Percentiles rank a stretch among this genome's conserved stretches.
Evolutionary conservation across 2,113 vertebrate species (phyloP).

Genomic region (Heterocephalus glaber): DNA sequence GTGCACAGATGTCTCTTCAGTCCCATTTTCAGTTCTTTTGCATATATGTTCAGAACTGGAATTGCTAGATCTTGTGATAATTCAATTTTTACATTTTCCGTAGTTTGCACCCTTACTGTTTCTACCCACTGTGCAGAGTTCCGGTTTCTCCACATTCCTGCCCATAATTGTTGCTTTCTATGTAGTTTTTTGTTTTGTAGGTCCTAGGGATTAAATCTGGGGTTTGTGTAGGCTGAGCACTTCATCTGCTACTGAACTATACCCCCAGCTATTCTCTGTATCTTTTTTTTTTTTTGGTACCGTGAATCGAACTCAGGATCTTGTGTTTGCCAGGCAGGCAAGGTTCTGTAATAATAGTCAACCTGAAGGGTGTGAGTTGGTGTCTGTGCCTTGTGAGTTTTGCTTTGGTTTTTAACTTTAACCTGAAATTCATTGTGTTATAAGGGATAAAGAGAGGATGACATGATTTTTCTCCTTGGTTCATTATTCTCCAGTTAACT

Average conservation of each 20-base stretch:
- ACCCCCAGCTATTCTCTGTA: neutral
- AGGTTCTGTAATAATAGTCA: neutral
- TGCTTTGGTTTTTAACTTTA: slow-evolving; percentile 17
- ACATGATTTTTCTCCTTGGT: neutral
- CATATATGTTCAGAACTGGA: neutral
- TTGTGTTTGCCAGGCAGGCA: no score
- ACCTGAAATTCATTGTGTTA: neutral
- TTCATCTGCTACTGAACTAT: neutral
- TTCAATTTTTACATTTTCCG: neutral
- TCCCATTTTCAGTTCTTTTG: neutral
- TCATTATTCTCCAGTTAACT: neutral
- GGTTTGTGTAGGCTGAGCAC: neutral
- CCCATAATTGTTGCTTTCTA: neutral
- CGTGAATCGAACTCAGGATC: no score
- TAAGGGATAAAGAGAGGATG: neutral
- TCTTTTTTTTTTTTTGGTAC: neutral
- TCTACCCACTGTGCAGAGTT: neutral
- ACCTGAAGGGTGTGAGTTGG: neutral
- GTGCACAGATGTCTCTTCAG: neutral
- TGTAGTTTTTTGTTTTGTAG: neutral
- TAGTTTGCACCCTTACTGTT: neutral
- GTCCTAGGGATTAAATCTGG: neutral
- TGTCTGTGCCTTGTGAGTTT: neutral
- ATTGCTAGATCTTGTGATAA: neutral
- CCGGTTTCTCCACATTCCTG: neutral